Base-by-base conservation (phyloP, 2,113 vertebrate species). In the Peromyscus maniculatus region DNA sequence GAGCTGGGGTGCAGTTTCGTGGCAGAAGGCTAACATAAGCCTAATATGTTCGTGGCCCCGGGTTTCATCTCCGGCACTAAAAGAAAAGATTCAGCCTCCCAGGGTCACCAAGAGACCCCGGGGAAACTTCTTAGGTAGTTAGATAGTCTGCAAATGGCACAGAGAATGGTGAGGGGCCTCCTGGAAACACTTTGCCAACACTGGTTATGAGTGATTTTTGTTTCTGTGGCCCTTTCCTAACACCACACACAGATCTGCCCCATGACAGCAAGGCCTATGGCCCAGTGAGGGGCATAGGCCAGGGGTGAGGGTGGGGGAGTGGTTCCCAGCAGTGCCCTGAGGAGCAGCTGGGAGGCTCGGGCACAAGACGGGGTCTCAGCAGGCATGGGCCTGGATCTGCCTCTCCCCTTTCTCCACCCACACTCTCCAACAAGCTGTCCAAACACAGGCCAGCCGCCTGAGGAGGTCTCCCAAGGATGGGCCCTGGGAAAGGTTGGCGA, bases 401-500 rank as follows among this genome's bases (percentile, higher is more conserved):
- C 98, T 98, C 99, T 98, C 98, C 97, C 91, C 98, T 98, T 98
- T 99, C 69, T 83, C 98, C 97, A 90, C 96, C 86, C 91, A 97
- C 62, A 89, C 78, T 4, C 96, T 96, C 94, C 97, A 15, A 99
- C 99, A 99, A 99, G 99, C 99, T 99, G 99, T 99, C 99, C 87
- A 99, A 99, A 99, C 99, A 99, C 98, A 19, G 97, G 98, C 98
- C 79, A 43, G 98, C 98, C 96, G 86, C 98, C 98, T 80, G 97
- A 99, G 98, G 99, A 98, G 98, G 99, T 98, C 98, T 98, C 98
- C 97, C 98, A 98, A 98, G 98, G 98, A 99, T 98, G 97, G 98
- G 98, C 98, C 99, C 99, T 99, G 99, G 99, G 99, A 99, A 99
- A 99, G 98, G 97, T 82, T 89, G 99, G 98, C 90, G 95, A 98